These are phyloP conservation scores for Hyphantria cunea DNA, from an alignment of 1,140 invertebrate species.

Conservation along the genomic window DNA sequence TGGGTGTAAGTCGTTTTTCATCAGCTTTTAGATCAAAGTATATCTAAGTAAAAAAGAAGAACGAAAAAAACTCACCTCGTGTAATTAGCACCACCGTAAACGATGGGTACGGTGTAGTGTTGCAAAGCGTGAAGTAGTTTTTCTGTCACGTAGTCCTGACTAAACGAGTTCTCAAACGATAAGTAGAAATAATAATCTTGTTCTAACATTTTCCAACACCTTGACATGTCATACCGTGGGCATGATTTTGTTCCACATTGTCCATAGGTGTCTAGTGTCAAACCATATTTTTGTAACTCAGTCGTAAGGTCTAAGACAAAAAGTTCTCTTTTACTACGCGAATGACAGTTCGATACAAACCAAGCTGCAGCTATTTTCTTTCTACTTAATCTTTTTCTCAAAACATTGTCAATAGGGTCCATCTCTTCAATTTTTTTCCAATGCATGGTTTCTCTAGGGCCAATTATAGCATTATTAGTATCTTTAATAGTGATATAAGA, in stretches of 20 bases:
- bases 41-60: no score
- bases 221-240: conserved; percentile 30
- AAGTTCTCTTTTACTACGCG: conserved; percentile 78
- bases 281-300: conserved; percentile 67
- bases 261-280: conserved; percentile 87
- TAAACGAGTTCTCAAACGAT: conserved; percentile 86
- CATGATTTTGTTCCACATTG: conserved; percentile 79
- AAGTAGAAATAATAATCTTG: conserved; percentile 86
- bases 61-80: conserved; percentile 41
- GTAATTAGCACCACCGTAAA: conserved; percentile 79
- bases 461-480: conserved; percentile 49
- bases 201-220: conserved; percentile 70
- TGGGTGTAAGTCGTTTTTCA: no score
- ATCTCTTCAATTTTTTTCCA: conserved; percentile 60
- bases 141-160: conserved; percentile 85
- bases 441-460: conserved; percentile 50
- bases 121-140: conserved; percentile 82
- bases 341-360: conserved; percentile 85
- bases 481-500: conserved; percentile 65
- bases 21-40: no score
- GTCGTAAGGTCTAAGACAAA: conserved; percentile 83
- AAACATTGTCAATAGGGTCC: conserved; percentile 45
- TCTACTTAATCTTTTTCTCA: conserved; percentile 53
- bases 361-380: conserved; percentile 82
- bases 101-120: conserved; percentile 79